phyloP scores from a whole-genome alignment of 2,113 vertebrate genomes.

The Lanius ludovicianus region DNA sequence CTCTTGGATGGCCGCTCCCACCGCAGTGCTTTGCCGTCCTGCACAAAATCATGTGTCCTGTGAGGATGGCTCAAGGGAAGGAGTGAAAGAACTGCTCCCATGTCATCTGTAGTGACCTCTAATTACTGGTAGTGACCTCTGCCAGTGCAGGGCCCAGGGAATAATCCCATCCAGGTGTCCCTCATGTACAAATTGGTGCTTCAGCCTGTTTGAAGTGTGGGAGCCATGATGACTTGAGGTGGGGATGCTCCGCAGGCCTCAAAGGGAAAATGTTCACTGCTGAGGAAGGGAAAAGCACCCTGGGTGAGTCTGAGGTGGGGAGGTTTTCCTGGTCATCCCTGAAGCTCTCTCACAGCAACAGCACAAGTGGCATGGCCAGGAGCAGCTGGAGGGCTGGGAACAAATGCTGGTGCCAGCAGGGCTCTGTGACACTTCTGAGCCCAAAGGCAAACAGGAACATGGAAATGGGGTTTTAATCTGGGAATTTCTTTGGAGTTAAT shows the following conservation, averaged over 20 bases:
- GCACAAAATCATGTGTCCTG: not conserved
- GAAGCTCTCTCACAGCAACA: not conserved
- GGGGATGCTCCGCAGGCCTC: not conserved
- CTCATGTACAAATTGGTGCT: not conserved
- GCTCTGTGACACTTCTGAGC: not conserved
- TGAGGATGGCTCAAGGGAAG: not conserved
- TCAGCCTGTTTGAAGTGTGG: not conserved
- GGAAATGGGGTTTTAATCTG: not conserved
- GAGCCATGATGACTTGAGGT: not conserved
- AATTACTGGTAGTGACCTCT: not conserved
- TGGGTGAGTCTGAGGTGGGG: not conserved
- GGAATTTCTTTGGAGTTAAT: not conserved
- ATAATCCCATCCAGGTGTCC: not conserved
- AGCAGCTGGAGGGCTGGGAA: not conserved
- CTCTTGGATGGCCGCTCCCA: not conserved
- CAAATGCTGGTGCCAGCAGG: not conserved
- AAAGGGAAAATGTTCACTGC: rapidly evolving
- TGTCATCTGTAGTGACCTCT: not conserved
- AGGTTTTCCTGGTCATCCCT: not conserved
- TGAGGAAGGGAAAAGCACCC: not conserved
- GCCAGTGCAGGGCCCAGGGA: not conserved
- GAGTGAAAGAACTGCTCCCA: not conserved
- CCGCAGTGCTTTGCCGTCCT: not conserved
- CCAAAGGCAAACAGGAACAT: not conserved
- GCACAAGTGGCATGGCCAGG: not conserved